Conservation (phyloP, 2,888 invertebrate genomes). For the Pterobdella sp. region DNA sequence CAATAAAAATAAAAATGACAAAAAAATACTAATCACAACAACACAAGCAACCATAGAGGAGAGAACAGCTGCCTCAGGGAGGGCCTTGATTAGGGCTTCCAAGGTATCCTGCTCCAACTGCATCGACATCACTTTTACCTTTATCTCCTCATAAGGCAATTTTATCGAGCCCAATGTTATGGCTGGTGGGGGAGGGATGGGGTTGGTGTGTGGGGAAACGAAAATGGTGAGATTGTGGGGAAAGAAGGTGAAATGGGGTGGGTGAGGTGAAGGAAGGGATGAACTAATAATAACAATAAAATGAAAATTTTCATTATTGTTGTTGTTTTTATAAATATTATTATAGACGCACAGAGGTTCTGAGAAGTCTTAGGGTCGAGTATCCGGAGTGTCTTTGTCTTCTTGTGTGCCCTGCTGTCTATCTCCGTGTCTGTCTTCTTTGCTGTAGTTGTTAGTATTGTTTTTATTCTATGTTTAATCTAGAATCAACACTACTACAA, state of each 20-base stretch:
- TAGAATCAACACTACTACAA: too few species aligned
- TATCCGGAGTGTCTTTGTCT: slow-evolving; percentile 81
- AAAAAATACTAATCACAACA: background rate
- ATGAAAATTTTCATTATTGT: background rate
- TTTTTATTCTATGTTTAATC: too few species aligned
- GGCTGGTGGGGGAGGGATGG: slow-evolving; percentile 41
- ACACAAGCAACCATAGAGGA: background rate
- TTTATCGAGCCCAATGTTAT: slow-evolving; percentile 55
- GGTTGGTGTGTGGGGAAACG: background rate
- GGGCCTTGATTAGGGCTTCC: slow-evolving; percentile 79
- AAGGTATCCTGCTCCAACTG: slow-evolving; percentile 76
- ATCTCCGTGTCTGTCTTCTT: too few species aligned
- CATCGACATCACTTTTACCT: slow-evolving; percentile 73
- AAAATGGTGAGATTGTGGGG: background rate
- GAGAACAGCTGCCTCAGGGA: slow-evolving; percentile 67
- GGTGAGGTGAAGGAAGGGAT: background rate
- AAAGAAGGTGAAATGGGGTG: background rate
- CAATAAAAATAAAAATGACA: background rate
- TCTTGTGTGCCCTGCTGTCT: slow-evolving; percentile 56
- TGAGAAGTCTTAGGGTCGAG: slow-evolving; percentile 87
- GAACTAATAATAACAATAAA: background rate
- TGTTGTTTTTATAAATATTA: slow-evolving; percentile 9
- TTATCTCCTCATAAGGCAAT: slow-evolving; percentile 54
- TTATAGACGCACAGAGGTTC: slow-evolving; percentile 61
- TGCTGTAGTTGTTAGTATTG: too few species aligned